phyloP scores from a whole-genome alignment of 2,888 invertebrate species.

The Pseudococcus viburni region DNA sequence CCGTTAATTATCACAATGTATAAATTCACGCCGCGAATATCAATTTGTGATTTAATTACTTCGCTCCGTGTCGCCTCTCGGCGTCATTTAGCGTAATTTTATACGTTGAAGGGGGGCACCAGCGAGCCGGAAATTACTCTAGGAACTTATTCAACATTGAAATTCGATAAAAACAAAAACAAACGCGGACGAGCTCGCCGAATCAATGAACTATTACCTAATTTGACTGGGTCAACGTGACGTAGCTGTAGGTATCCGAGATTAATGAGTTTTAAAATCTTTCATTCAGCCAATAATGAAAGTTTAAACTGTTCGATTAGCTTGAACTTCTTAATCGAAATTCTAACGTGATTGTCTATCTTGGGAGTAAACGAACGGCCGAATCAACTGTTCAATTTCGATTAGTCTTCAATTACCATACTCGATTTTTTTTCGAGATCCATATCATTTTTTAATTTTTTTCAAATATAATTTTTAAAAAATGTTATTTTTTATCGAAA shows the following conservation, averaged over 20 bases:
- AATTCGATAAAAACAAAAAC: constrained; percentile 24
- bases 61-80: constrained; percentile 47
- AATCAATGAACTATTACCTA: constrained; percentile 50
- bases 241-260: neutral
- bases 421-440: no score
- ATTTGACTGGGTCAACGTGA: constrained; percentile 57
- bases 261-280: constrained; percentile 25
- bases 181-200: neutral
- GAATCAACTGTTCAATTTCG: no score
- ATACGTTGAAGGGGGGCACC: neutral
- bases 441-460: no score
- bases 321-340: no score
- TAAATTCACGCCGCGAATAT: constrained; percentile 65
- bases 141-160: neutral
- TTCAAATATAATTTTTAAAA: no score
- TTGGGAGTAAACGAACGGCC: no score
- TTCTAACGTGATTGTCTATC: no score
- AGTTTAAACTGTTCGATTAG: constrained; percentile 3
- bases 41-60: constrained; percentile 64
- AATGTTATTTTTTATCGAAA: no score
- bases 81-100: neutral
- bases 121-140: constrained; percentile 26
- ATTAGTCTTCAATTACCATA: no score
- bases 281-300: neutral
- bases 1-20: constrained; percentile 35